These are phyloP conservation scores for Phortica magna DNA, from an alignment of 2,888 invertebrate genomes.

Conservation along the genomic window DNA sequence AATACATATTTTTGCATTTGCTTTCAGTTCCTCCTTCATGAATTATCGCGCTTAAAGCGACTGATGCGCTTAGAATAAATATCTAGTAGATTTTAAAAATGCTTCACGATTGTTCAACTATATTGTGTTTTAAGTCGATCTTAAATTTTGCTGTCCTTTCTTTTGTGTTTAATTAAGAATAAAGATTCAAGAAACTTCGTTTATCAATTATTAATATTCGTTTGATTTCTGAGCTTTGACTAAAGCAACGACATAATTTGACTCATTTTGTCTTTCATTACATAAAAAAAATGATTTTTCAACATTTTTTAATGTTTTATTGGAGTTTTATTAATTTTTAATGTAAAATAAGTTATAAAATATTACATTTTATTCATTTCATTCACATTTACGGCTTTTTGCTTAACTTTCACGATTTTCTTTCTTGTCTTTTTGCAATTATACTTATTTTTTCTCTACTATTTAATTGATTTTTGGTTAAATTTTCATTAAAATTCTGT, in stretches of 20 bases:
- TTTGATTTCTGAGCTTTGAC: too few relatives aligned
- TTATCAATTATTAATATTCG: too few relatives aligned
- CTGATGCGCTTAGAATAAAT: background rate
- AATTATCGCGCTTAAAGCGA: conserved; percentile 32
- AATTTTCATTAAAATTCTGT: conserved; percentile 29
- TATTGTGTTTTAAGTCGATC: background rate
- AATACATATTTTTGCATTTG: background rate
- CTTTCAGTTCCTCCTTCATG: conserved; percentile 39
- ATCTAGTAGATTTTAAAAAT: background rate
- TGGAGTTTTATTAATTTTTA: conserved; percentile 61
- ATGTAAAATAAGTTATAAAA: conserved; percentile 72
- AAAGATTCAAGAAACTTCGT: too few relatives aligned
- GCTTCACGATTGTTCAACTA: background rate
- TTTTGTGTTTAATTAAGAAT: too few relatives aligned
- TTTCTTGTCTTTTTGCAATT: conserved; percentile 46
- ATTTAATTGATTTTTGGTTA: conserved; percentile 42
- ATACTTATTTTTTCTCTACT: conserved; percentile 45
- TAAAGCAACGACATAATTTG: too few relatives aligned
- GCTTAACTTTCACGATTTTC: conserved; percentile 20
- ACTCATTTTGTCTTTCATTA: too few relatives aligned
- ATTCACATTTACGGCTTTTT: conserved; percentile 43
- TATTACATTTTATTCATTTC: conserved; percentile 62
- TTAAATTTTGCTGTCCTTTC: background rate
- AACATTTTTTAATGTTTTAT: too few relatives aligned
- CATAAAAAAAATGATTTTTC: too few relatives aligned